Base-by-base conservation (phyloP, 2,113 vertebrate genomes). In the Apaloderma vittatum region DNA sequence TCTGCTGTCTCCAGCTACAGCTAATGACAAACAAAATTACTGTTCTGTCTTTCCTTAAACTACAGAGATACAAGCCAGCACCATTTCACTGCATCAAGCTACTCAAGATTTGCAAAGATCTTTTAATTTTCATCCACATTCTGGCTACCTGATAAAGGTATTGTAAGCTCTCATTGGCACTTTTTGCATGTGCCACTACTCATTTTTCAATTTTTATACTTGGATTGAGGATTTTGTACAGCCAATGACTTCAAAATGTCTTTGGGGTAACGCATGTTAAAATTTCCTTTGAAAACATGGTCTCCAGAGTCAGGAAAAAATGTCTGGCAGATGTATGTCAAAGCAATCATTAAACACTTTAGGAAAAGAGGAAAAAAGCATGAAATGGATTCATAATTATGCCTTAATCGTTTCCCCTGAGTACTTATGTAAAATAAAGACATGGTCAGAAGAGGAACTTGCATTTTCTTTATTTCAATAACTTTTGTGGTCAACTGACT, bases 221-320 rank as follows among this genome's bases (percentile, higher is more conserved):
- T 70, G 43, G 20, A 78, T 18, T 66, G 72, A 71, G 11, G 72
- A 61, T 84, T 89, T 75, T 91, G 32, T 43, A 86, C 17, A 58
- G 72, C 32, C 86, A 75, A 86, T 72, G 34, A 67, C n/a, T 87
- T 91, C 29, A 93, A 18, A 89, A 97, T 57, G 36, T 82, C 49
- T 82, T 85, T 57, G 30, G 57, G 84, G 52, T 13, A 95, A 93
- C 14, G 61, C 8, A 20, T 19, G 22, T 49, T 78, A 82, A 79
- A 72, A 93, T 27, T 85, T 84, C 68, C 52, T 95, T 95, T 93
- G 73, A 96, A 96, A 90, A 17, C 32, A 57, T 7, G 20, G 30
- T 85, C 93, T 93, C 73, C 24, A 78, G 74, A 93, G 74, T 40
- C 20, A 59, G 40, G 27, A 40, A 89, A 75, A 95, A 85, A 34